Percentiles rank a stretch among this genome's conserved stretches.
phyloP scores from a whole-genome alignment of 2,797 vertebrate genomes.

The Dendrocincla fuliginosa region DNA sequence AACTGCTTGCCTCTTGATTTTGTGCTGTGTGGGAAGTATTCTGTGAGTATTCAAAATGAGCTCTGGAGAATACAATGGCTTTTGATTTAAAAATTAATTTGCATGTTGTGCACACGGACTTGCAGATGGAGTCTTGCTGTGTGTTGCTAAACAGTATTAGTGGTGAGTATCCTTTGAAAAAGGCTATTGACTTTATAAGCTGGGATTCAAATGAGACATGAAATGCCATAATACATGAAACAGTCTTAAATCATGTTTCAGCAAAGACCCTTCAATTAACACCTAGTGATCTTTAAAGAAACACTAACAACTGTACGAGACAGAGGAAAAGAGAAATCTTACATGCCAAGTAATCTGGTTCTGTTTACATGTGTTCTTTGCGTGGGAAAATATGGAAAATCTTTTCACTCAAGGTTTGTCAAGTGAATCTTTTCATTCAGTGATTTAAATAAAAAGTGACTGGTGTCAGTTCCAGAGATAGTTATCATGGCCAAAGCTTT shows the following conservation, averaged over 20 bases:
- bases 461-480: neutral
- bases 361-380: neutral
- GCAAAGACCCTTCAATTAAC: neutral
- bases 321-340: neutral
- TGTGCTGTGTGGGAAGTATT: conserved; percentile 3
- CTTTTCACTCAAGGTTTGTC: neutral
- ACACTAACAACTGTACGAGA: neutral
- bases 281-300: neutral
- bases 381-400: neutral
- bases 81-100: conserved; percentile 60
- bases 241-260: neutral
- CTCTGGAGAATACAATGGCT: conserved; percentile 42
- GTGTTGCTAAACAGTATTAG: conserved; percentile 44
- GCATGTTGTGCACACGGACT: conserved; percentile 32
- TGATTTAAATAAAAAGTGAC: neutral
- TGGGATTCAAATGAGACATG: conserved; percentile 14
- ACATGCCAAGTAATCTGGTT: neutral
- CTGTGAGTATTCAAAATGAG: neutral
- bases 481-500: neutral
- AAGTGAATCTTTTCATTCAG: neutral
- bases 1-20: conserved; percentile 23
- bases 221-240: conserved; percentile 8
- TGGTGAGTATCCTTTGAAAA: conserved; percentile 23
- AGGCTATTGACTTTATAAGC: conserved; percentile 10
- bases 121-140: conserved; percentile 56